These are phyloP conservation scores for Cydia pomonella DNA, from an alignment of 1,140 invertebrate genomes.

Conservation along the genomic window DNA sequence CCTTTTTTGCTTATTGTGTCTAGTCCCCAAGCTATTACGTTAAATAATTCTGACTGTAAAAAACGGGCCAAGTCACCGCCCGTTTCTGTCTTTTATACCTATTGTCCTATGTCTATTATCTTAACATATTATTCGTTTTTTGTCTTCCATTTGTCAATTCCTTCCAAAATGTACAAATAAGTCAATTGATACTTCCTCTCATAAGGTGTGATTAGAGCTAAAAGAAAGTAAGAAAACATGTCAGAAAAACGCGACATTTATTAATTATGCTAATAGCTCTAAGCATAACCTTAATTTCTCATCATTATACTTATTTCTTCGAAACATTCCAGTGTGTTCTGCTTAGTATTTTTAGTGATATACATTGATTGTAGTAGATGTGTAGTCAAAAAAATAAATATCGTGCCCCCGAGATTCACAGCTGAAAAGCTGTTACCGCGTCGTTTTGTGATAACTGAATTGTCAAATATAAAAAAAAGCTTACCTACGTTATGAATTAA, in stretches of 20 bases:
- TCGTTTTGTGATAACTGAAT: too few species aligned
- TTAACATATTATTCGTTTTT: conserved; percentile 53
- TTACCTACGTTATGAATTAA: too few species aligned
- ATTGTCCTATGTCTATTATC: conserved; percentile 34
- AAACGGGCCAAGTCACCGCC: not conserved
- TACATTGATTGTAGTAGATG: not conserved
- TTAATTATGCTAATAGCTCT: not conserved
- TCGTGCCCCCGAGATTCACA: too few species aligned
- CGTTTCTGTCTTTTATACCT: conserved; percentile 10
- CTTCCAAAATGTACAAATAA: conserved; percentile 76
- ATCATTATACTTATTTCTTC: conserved; percentile 25
- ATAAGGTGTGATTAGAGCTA: conserved; percentile 1
- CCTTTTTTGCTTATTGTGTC: conserved; percentile 46
- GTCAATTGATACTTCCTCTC: conserved; percentile 73
- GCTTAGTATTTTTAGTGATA: not conserved
- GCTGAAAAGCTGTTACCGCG: too few species aligned
- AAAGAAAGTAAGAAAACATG: not conserved
- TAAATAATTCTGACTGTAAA: not conserved
- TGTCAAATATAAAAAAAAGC: too few species aligned
- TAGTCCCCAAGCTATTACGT: conserved; percentile 44
- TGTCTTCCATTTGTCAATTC: conserved; percentile 78
- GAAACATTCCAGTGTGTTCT: conserved; percentile 22
- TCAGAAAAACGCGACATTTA: not conserved
- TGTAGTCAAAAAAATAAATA: too few species aligned
- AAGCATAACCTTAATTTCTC: not conserved